Conservation (phyloP, 37 sponge, comb jelly and placozoan species). For the Cladorhizidae sp. region DNA sequence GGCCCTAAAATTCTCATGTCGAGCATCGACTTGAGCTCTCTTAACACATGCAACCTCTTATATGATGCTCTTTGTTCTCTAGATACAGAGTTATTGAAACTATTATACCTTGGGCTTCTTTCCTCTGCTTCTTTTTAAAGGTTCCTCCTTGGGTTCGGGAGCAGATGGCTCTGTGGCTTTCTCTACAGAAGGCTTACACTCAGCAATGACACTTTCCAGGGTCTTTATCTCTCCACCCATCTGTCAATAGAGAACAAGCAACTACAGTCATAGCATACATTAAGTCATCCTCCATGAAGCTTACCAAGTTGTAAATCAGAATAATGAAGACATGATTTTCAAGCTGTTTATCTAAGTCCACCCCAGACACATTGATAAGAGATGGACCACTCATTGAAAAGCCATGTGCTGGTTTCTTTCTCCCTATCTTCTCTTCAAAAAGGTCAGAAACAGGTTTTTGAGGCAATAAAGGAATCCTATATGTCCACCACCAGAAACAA, state of each 20-base stretch:
- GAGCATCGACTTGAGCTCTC: too few species aligned
- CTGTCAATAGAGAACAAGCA: slow-evolving; percentile 4
- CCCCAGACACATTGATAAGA: slow-evolving; percentile 34
- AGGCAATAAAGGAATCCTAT: slow-evolving; percentile 36
- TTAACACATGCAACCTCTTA: too few species aligned
- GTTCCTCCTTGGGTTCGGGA: not conserved
- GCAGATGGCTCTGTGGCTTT: not conserved
- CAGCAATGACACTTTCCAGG: slow-evolving; percentile 1
- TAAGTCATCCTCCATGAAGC: not conserved
- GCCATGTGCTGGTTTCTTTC: slow-evolving; percentile 26
- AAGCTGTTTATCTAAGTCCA: slow-evolving; percentile 49
- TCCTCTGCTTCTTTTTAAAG: slow-evolving; percentile 21
- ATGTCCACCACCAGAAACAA: not conserved
- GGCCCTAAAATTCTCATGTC: too few species aligned
- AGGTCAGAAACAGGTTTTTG: slow-evolving; percentile 16
- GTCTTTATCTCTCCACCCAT: slow-evolving; percentile 15
- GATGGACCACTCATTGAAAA: slow-evolving; percentile 5
- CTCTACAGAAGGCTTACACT: not conserved
- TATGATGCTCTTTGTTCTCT: too few species aligned
- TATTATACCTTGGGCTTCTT: slow-evolving; percentile 4
- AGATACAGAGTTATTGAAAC: not conserved
- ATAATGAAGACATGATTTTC: slow-evolving; percentile 38
- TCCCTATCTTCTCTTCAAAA: slow-evolving; percentile 18
- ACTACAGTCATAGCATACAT: too few species aligned
- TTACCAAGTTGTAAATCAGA: slow-evolving; percentile 18